A percentile compares a stretch with the other conserved stretches of the same genome.
Conservation (phyloP, 2,113 vertebrate species). For the Nyctibius bracteatus region DNA sequence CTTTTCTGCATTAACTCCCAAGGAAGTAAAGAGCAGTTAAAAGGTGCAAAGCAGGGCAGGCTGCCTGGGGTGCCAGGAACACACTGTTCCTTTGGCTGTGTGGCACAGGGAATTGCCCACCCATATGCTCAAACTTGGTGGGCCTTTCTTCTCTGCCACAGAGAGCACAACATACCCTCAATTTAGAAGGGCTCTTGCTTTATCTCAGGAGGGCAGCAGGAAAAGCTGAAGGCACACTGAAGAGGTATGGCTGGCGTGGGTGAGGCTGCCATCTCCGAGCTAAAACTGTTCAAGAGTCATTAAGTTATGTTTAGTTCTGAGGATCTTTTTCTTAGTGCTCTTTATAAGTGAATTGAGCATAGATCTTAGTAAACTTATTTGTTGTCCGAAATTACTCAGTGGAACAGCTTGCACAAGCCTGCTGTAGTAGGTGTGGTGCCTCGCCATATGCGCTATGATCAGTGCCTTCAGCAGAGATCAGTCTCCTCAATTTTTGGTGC, state of each 20-base stretch:
- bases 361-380: neutral
- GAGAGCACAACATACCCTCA: neutral
- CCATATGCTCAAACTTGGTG: neutral
- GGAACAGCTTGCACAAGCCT: neutral
- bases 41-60: neutral
- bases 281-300: neutral
- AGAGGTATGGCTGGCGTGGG: neutral
- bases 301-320: neutral
- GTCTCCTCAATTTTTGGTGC: neutral
- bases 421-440: neutral
- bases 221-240: neutral
- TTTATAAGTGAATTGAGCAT: neutral
- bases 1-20: neutral
- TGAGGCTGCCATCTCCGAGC: neutral
- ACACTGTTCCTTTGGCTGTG: neutral
- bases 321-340: neutral
- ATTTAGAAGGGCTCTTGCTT: neutral
- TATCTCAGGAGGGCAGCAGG: neutral
- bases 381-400: neutral
- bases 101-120: neutral
- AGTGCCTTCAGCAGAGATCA: neutral
- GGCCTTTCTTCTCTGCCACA: neutral
- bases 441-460: rapidly evolving
- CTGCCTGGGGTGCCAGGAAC: conserved; percentile 36
- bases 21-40: neutral